Base-by-base conservation (phyloP, 1,140 invertebrate genomes). In the Panonychus citri region DNA sequence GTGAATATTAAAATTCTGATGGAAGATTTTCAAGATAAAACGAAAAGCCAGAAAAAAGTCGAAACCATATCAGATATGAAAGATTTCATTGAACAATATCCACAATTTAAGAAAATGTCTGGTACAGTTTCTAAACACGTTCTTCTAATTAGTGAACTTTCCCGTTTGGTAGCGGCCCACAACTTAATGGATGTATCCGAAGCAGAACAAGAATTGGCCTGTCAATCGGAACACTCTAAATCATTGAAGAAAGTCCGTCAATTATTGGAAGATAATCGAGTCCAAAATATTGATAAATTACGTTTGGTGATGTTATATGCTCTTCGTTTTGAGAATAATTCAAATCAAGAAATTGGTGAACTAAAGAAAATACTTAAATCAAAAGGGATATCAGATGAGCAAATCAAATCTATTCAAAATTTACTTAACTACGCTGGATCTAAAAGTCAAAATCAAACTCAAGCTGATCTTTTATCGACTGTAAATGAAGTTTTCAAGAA, bases 51-150 rank as follows among this genome's bases (percentile, higher is more conserved):
- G 66, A 86, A 95, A 66, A 96, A 97, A 75, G 82, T 98, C 3
- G 94, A 98, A 74, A 94, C 86, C 60, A 97, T 99, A 64, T 77
- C 81, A 0, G 94, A 98, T 68, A 97, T 98, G 91, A 98, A 98
- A 74, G 82, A 81, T 63, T 99, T 99, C 74, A 85, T 98, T 13
- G 94, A 98, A 67, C 83, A 83, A 17, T 99, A 98, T 76, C 94
- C 94, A 0, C 81, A 96, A 62, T 98, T 98, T 67, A 96, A 95
- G 74, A 97, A 97, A 80, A 89, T 97, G 78, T 94, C 88, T 0
- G 93, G 93, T 25, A 95, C 91, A 3, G 90, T 98, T 13, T 81
- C 87, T 2, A 97, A 96, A 71, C 94, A 98, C 73, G 83, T 98
- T 25, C 90, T 86, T 10, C 78, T 98, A 51, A 85, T 98, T 48